phyloP scores from a whole-genome alignment of 2,888 invertebrate genomes.

The Nephrotoma guestfalica region DNA sequence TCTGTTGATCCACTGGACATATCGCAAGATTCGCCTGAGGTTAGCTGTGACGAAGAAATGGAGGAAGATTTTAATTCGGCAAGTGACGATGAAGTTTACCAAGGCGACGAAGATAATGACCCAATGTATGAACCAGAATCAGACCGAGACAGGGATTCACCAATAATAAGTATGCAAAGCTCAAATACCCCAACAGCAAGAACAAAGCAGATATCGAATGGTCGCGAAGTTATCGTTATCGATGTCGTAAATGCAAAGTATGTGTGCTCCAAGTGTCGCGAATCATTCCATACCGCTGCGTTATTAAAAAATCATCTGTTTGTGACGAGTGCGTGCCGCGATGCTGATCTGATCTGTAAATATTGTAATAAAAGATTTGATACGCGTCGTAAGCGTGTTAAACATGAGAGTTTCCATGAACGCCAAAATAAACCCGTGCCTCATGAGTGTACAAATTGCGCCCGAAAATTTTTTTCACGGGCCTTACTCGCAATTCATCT shows the following conservation, averaged over 20 bases:
- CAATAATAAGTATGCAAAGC: no score
- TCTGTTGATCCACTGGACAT: neutral
- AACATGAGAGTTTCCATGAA: neutral
- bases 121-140: neutral
- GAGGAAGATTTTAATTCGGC: neutral
- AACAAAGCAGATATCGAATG: neutral
- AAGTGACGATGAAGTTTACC: neutral
- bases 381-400: neutral
- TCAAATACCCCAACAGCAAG: no score
- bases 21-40: neutral
- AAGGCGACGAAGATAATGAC: neutral
- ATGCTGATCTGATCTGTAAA: neutral
- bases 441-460: neutral
- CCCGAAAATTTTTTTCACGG: neutral
- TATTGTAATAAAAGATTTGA: neutral
- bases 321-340: neutral
- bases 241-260: neutral
- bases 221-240: neutral
- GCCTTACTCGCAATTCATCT: neutral
- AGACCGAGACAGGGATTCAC: neutral
- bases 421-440: neutral
- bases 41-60: neutral
- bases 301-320: neutral
- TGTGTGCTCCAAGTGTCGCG: neutral
- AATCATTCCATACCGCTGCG: neutral